Base-by-base conservation (phyloP, 2,888 invertebrate genomes). In the Alsophila aescularia region DNA sequence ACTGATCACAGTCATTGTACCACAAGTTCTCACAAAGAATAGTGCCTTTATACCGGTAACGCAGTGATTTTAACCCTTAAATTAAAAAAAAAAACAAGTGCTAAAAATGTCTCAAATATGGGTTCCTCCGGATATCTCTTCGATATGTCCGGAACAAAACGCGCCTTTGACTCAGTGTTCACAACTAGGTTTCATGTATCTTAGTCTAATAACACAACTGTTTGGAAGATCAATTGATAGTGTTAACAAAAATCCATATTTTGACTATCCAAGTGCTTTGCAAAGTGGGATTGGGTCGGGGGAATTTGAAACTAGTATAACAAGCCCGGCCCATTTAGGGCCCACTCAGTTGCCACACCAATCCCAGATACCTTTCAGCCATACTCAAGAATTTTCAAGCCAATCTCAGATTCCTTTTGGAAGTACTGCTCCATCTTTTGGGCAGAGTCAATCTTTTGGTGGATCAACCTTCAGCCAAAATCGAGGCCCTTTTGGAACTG, bases 141-240 rank as follows among this genome's bases (percentile, higher is more conserved):
- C 86, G 31, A 81, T 93, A 13, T 95, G 95, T 69, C 73, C 85
- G 0, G 90, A 92, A 6, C 81, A 92, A 51, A 84, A 88, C 1
- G 92, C 90, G 1, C 85, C 93, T 0, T 56, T 89, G 7, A 93
- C 94, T 0, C 93, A 93, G 56, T 95, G 95, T 66, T 91, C 93
- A 2, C 88, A 93, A 13, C 85, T 93, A 0, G 92, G 93, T 0
- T 91, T 93, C 36, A 77, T 94, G 78, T 95, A 93, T 67, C 74
- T 95, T 31, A 85, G 93, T 0, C 75, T 95, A 24, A 68, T 95
- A 0, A 77, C 93, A 0, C 91, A 88, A 51, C 72, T 94, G 1
- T 94, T 94, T 64, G 93, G 95, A 0, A 77, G 84, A 16, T 93
- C 94, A 0, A 74, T 78, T 2, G 93, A 93, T 45, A 72, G 60